These are phyloP conservation scores for Pseudochirops cupreus DNA, from an alignment of 2,797 vertebrate species.

Conservation along the genomic window DNA sequence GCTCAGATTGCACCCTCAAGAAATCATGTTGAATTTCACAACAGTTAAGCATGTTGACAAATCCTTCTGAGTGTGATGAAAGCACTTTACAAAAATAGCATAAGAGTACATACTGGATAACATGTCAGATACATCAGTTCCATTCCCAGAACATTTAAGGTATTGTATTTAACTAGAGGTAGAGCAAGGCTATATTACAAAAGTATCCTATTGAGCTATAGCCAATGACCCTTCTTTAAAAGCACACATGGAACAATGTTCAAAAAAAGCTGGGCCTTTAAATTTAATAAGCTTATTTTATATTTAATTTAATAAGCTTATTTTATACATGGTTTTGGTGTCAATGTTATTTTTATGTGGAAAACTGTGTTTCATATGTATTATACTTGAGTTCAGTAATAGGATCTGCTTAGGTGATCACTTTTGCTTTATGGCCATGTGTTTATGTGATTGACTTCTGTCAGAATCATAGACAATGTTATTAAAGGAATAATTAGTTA, in stretches of 20 bases:
- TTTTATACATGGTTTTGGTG: not conserved
- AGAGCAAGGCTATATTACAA: slow-evolving; percentile 61
- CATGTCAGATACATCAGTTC: slow-evolving; percentile 80
- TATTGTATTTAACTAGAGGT: slow-evolving; percentile 68
- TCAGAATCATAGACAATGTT: not conserved
- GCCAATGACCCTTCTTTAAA: slow-evolving; percentile 21
- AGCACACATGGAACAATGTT: slow-evolving; percentile 9
- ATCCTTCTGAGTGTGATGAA: slow-evolving; percentile 83
- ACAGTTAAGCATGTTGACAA: slow-evolving; percentile 85
- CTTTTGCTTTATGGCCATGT: not conserved
- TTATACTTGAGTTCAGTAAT: not conserved
- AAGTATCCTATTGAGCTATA: slow-evolving; percentile 63
- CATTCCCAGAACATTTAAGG: slow-evolving; percentile 61
- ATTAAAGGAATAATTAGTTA: not conserved
- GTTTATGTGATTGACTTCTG: not conserved
- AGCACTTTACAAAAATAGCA: slow-evolving; percentile 78
- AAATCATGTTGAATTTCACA: slow-evolving; percentile 87
- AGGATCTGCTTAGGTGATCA: not conserved
- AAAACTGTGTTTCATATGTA: slow-evolving; percentile 12
- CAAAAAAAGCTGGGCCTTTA: not conserved
- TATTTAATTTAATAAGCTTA: slow-evolving; percentile 35
- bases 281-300: slow-evolving; percentile 42
- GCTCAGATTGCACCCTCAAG: slow-evolving; percentile 85
- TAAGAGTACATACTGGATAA: slow-evolving; percentile 80
- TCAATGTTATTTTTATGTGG: slow-evolving; percentile 31